A percentile compares a stretch with the other conserved stretches of the same genome.
phyloP scores from a whole-genome alignment of 2,113 vertebrate genomes.

The Apus apus region DNA sequence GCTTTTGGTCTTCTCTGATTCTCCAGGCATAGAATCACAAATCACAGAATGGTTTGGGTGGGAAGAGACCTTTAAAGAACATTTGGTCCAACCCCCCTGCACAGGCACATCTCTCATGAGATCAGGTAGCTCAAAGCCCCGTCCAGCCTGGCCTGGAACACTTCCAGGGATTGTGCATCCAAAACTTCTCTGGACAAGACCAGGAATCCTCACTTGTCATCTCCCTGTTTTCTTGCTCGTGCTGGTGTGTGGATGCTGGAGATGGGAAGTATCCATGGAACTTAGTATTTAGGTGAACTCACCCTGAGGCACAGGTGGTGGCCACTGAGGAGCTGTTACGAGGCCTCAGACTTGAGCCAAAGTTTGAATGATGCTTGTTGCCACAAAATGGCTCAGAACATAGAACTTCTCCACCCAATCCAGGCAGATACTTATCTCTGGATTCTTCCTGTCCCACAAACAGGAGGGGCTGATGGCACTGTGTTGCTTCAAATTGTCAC shows the following conservation, averaged over 20 bases:
- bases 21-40: neutral
- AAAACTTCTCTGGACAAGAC: neutral
- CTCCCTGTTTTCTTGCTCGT: neutral
- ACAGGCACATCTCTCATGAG: neutral
- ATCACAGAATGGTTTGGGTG: neutral
- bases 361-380: neutral
- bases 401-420: neutral
- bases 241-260: neutral
- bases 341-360: neutral
- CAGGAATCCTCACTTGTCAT: neutral
- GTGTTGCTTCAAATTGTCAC: neutral
- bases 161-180: too few species aligned
- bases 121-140: neutral
- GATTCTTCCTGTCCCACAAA: neutral
- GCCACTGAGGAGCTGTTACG: neutral
- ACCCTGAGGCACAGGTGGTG: accelerated
- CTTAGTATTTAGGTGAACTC: neutral
- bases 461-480: neutral
- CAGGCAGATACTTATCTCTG: neutral
- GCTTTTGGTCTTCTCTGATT: neutral
- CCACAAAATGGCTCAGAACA: neutral
- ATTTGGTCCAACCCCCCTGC: neutral
- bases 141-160: neutral
- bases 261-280: neutral
- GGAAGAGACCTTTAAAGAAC: neutral